Evolutionary conservation across 2,797 vertebrate genomes (phyloP), one percentile per base, ranked within the genome.

Genomic region (Poecilia picta): DNA sequence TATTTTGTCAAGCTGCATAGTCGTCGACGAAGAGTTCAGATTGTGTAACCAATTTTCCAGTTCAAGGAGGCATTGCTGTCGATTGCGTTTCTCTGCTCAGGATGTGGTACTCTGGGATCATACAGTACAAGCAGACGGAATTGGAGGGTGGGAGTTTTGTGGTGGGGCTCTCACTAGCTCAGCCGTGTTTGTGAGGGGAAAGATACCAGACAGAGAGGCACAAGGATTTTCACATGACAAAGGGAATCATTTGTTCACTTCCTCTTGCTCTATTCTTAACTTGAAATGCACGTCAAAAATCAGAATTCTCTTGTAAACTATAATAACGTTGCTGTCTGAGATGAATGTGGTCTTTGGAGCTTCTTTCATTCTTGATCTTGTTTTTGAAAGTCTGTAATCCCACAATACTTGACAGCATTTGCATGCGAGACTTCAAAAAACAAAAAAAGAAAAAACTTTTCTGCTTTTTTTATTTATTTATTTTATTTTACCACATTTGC

Each of bases 21-120:
- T 94, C 89, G 92, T 95, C 94, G 95, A 95, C 95, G 93, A 95
- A 95, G 93, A 95, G 95, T 96, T 96, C 95, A 96, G 84, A 95
- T 95, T 95, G 95, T 95, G 93, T 96, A 96, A 95, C 94, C 91
- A 82, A 94, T 95, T 96, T 96, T 96, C 95, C 95, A 96, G 93
- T 95, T 94, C 90, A 94, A 92, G 94, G 92, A 95, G 94, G 91
- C 91, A 91, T 86, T 91, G 92, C 93, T 90, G 91, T 95, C 90
- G 89, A 92, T 93, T 91, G 93, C 90, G 87, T 94, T 94, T 93
- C 91, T 92, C 86, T 91, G 87, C 87, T 90, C 94, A 95, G 95
- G 96, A 96, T 96, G 95, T 96, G 95, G 95, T 95, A 95, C 94
- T 94, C 83, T 86, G 89, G 91, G 93, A 94, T 95, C 90, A 86